phyloP scores from a whole-genome alignment of 2,888 invertebrate species.

The Andrena trimmerana region DNA sequence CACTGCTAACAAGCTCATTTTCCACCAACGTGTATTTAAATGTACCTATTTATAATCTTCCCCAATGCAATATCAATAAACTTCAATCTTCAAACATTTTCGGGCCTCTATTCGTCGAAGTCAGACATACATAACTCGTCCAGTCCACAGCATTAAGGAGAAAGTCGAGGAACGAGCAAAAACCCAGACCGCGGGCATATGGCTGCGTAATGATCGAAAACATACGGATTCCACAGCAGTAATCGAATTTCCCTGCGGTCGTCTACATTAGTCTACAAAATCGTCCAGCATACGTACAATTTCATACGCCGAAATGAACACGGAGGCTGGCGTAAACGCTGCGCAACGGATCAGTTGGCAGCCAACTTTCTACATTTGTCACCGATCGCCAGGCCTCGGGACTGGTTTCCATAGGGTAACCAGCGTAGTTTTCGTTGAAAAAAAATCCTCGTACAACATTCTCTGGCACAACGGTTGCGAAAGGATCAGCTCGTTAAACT shows the following conservation, averaged over 20 bases:
- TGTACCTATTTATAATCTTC: too few species aligned
- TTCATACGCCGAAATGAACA: conserved; percentile 3
- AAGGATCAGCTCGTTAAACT: conserved; percentile 20
- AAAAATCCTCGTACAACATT: background rate
- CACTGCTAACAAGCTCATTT: too few species aligned
- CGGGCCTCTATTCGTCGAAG: background rate
- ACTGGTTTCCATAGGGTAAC: conserved; percentile 11
- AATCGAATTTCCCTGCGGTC: background rate
- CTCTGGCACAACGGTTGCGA: conserved; percentile 1
- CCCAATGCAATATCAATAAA: too few species aligned
- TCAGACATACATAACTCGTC: background rate
- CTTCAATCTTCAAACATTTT: background rate
- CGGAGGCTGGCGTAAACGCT: conserved; percentile 24
- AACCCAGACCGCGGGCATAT: conserved; percentile 7
- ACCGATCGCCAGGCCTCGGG: background rate
- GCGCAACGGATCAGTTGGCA: conserved; percentile 52
- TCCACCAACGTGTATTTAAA: too few species aligned
- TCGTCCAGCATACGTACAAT: background rate
- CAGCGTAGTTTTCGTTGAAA: conserved; percentile 6
- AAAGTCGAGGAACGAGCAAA: conserved; percentile 36
- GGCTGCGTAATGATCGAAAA: conserved; percentile 15
- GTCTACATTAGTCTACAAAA: background rate
- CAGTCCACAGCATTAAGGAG: conserved; percentile 20
- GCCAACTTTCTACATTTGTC: conserved; percentile 65
- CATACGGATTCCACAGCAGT: background rate